Evolutionary conservation across 2,888 invertebrate genomes (phyloP).

Genomic region (Mythimna impura): DNA sequence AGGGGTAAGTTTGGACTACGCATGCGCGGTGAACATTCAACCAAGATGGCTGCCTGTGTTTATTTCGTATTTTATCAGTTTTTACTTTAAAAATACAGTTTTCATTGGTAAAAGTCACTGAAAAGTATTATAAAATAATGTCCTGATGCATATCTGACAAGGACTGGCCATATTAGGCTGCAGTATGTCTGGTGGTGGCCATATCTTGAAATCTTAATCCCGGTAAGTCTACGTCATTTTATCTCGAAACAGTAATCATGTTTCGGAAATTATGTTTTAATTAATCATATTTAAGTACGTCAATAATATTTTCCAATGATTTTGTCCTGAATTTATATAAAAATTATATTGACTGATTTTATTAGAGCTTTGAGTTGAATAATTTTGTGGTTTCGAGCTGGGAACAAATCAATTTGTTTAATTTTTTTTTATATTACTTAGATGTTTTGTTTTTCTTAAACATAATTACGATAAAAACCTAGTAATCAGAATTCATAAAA

Average conservation of each 20-base stretch:
- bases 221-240: constrained; percentile 51
- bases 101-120: neutral
- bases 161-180: neutral
- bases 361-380: neutral
- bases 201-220: constrained; percentile 5
- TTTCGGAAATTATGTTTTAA: neutral
- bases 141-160: neutral
- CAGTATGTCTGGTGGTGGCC: neutral
- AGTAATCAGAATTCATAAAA: too few relatives aligned
- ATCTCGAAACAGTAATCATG: constrained; percentile 12
- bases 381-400: neutral
- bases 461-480: too few relatives aligned
- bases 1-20: constrained; percentile 76
- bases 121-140: neutral
- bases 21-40: constrained; percentile 81
- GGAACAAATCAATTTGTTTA: neutral
- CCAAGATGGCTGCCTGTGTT: constrained; percentile 86
- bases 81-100: constrained; percentile 40
- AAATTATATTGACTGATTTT: neutral
- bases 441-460: too few relatives aligned
- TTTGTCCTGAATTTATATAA: neutral
- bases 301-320: neutral
- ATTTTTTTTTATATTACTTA: too few relatives aligned
- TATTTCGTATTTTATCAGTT: constrained; percentile 72
- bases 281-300: neutral